Base-by-base conservation (phyloP, 1,140 invertebrate genomes). In the Magallana angulata region DNA sequence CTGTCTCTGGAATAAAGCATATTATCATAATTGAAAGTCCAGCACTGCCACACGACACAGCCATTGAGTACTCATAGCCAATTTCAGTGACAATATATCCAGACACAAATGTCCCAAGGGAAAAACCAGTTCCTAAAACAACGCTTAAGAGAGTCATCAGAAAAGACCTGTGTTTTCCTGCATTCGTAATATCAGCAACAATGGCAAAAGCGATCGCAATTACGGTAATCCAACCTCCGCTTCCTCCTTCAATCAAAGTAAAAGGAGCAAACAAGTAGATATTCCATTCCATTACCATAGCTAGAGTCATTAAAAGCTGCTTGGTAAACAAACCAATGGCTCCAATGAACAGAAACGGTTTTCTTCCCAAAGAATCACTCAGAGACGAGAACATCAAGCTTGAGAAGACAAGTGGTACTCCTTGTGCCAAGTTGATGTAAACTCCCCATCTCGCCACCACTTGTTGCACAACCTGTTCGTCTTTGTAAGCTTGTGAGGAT, bases 21-120 rank as follows among this genome's bases (percentile, higher is more conserved):
- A 30, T 16, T 9, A 82, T 57, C 11, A 82, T 24, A n/a, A 82
- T 18, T 57, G n/a, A 48, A 7, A 89, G 5, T 2, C 76, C 16
- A 16, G 36, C 56, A 14, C 18, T 57, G 18, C 48, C 57, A 58
- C 36, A 82, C 1, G 56, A 18, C 36, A 57, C 9, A 5, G 57
- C 18, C 57, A 84, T 84, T 8, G 88, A 82, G 62, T 36, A 82
- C 0, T 57, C 14, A 57, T 57, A 82, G 2, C 88, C 88, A 6
- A 82, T 9, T 18, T 12, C 11, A 7, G 36, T 12, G 8, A 89
- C 86, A n/a, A 89, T 24, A 48, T 84, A 89, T 12, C 88, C 88
- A n/a, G 85, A 83, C 12, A 85, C 62, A 1, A 89, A 30, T 1
- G 30, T 62, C 7, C 60, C 88, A 2, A 87, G 57, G 1, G 80